These are phyloP conservation scores for Hypanus sabinus DNA, from an alignment of 2,113 vertebrate genomes.

Conservation along the genomic window DNA sequence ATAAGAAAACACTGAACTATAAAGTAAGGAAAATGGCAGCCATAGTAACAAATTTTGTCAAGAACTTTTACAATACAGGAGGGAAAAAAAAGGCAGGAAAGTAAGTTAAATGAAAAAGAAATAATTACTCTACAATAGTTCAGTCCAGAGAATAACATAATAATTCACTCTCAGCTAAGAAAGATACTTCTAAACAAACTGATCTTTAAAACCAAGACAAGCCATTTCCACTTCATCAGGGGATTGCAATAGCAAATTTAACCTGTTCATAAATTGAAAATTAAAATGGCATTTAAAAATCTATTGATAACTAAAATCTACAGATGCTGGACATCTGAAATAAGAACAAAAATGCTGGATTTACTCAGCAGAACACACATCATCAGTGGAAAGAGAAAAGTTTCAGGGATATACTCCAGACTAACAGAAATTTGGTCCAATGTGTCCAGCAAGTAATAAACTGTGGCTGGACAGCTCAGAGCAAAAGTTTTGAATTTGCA, in stretches of 20 bases:
- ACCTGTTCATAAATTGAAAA: background rate
- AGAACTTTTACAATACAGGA: too few relatives aligned
- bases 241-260: background rate
- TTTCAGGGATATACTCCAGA: too few relatives aligned
- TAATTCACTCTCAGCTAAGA: background rate
- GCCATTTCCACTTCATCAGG: background rate
- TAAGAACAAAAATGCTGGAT: too few relatives aligned
- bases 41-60: too few relatives aligned
- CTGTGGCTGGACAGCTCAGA: too few relatives aligned
- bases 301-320: too few relatives aligned
- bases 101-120: background rate
- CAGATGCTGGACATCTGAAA: too few relatives aligned
- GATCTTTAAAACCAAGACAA: background rate
- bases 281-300: background rate
- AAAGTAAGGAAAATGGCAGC: background rate
- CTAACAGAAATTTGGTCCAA: too few relatives aligned
- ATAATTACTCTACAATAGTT: background rate
- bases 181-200: background rate
- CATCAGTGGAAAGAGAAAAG: too few relatives aligned
- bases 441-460: too few relatives aligned
- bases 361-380: too few relatives aligned
- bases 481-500: background rate
- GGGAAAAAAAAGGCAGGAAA: background rate
- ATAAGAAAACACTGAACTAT: background rate
- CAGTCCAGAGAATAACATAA: background rate